A percentile compares a stretch with the other conserved stretches of the same genome.
Conservation (phyloP, 2,888 invertebrate genomes). For the Poecilus cupreus region DNA sequence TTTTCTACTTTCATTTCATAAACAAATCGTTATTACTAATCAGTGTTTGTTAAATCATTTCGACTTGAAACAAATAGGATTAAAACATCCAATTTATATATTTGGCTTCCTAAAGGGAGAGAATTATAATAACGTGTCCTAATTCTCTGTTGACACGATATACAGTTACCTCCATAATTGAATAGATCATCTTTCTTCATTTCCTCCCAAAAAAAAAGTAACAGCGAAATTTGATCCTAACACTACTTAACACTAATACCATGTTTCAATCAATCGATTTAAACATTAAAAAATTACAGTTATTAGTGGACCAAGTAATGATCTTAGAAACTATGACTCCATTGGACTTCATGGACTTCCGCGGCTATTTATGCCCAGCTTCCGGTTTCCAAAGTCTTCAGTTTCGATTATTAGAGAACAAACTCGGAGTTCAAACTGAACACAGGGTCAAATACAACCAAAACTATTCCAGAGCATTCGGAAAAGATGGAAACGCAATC, state of each 20-base stretch:
- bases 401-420: conserved; percentile 97
- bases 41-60: too few relatives aligned
- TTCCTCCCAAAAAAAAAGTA: conserved; percentile 36
- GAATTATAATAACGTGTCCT: conserved; percentile 36
- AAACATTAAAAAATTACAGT: conserved; percentile 74
- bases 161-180: conserved; percentile 44
- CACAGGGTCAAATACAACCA: conserved; percentile 95
- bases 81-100: background rate
- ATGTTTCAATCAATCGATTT: conserved; percentile 46
- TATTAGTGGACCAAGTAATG: conserved; percentile 96
- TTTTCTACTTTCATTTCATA: background rate
- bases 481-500: conserved; percentile 79
- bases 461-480: conserved; percentile 91
- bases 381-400: conserved; percentile 99
- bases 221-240: conserved; percentile 49
- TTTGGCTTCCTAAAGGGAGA: conserved; percentile 36
- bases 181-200: conserved; percentile 50
- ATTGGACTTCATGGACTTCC: conserved; percentile 98
- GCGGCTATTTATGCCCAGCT: conserved; percentile 93
- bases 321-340: conserved; percentile 99
- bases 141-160: conserved; percentile 33
- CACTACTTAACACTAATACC: conserved; percentile 42
- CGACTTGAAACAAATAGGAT: background rate
- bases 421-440: conserved; percentile 87
- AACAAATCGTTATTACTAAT: background rate